phyloP scores from a whole-genome alignment of 1,140 invertebrate genomes.

The Campoletis sonorensis region DNA sequence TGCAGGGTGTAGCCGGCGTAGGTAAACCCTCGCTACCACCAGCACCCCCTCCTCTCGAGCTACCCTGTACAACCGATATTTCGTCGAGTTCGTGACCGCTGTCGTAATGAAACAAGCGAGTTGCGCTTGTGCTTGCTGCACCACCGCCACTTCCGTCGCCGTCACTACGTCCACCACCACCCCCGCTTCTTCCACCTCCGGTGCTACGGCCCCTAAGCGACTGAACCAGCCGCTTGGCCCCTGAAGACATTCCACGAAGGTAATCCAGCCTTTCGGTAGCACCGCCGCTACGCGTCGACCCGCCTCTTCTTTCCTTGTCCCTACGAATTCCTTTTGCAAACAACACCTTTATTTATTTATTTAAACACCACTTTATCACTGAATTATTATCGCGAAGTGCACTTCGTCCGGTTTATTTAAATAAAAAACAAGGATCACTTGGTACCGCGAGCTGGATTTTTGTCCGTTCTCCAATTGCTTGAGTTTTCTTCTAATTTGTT shows the following conservation, averaged over 20 bases:
- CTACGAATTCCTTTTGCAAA: neutral
- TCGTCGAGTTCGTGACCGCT: constrained; percentile 85
- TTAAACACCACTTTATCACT: too few relatives aligned
- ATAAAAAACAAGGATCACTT: too few relatives aligned
- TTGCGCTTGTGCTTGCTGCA: constrained; percentile 74
- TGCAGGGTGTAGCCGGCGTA: constrained; percentile 79
- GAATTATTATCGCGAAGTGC: too few relatives aligned
- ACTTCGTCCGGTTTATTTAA: too few relatives aligned
- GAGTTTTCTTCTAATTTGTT: too few relatives aligned
- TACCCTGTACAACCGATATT: constrained; percentile 84
- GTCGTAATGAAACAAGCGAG: constrained; percentile 74
- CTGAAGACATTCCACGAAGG: constrained; percentile 78
- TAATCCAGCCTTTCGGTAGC: constrained; percentile 72
- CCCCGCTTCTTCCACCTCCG: constrained; percentile 67
- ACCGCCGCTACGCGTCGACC: constrained; percentile 45
- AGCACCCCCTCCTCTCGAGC: constrained; percentile 78
- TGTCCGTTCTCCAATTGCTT: too few relatives aligned
- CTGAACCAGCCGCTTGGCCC: constrained; percentile 83
- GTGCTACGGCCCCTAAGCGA: constrained; percentile 78
- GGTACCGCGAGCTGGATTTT: too few relatives aligned
- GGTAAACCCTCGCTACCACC: constrained; percentile 76
- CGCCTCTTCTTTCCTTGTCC: neutral
- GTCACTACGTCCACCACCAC: constrained; percentile 69
- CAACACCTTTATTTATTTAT: neutral
- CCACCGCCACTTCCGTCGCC: constrained; percentile 68